Conservation (phyloP, 1,140 invertebrate genomes). For the Galleria mellonella region DNA sequence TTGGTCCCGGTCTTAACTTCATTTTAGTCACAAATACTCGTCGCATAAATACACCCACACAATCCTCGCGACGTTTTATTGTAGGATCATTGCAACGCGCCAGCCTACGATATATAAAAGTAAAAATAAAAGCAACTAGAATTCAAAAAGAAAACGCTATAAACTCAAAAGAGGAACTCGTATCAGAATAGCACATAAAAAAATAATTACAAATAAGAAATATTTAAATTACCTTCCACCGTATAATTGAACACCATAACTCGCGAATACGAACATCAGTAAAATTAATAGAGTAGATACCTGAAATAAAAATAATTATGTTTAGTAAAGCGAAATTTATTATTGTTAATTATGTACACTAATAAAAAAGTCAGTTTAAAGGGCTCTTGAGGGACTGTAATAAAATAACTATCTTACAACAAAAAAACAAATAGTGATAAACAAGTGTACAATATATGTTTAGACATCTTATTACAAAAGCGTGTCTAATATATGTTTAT, state of each 20-base stretch:
- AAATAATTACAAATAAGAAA: not conserved
- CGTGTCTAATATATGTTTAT: no score
- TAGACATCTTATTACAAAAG: no score
- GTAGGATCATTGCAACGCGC: conserved; percentile 98
- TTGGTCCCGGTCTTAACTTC: conserved; percentile 88
- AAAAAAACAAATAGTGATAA: conserved; percentile 1
- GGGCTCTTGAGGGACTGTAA: no score
- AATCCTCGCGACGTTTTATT: conserved; percentile 88
- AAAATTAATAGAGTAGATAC: conserved; percentile 98
- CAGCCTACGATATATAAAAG: conserved; percentile 71
- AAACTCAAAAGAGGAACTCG: no score
- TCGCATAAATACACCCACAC: conserved; percentile 95
- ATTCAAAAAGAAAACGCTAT: not conserved
- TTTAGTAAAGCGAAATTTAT: no score
- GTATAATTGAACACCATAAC: conserved; percentile 98
- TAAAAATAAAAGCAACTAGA: no score
- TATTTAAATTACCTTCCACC: conserved; percentile 80
- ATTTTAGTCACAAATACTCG: conserved; percentile 99
- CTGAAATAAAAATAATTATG: conserved; percentile 68
- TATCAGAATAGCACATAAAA: no score
- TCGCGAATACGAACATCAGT: conserved; percentile 99
- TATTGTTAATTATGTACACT: no score
- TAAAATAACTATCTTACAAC: not conserved
- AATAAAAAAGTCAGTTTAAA: no score
- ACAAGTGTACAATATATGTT: not conserved